Evolutionary conservation across 2,888 invertebrate genomes (phyloP).

Genomic region (Agrotis puta): DNA sequence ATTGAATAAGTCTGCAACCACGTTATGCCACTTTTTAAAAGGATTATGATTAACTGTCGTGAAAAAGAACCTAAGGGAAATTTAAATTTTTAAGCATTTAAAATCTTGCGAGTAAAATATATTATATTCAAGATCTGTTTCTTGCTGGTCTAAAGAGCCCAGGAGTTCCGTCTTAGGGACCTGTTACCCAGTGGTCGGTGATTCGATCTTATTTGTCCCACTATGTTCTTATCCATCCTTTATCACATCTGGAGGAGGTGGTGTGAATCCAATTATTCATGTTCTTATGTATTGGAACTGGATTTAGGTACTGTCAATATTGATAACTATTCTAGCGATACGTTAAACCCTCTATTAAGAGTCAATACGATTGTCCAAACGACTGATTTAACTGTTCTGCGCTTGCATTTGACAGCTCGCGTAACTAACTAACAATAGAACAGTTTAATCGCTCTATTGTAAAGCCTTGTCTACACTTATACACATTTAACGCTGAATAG

Average conservation of each 20-base stretch:
- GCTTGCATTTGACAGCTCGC: constrained; percentile 23
- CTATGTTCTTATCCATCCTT: too few relatives aligned
- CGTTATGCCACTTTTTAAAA: background rate
- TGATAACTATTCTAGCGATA: background rate
- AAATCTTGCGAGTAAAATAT: too few relatives aligned
- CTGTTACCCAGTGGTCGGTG: too few relatives aligned
- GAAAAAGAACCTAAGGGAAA: background rate
- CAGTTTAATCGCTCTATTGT: constrained; percentile 10
- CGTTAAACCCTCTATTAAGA: background rate
- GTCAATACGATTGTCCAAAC: constrained; percentile 9
- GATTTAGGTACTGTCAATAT: background rate
- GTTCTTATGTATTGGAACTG: background rate
- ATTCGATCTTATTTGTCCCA: too few relatives aligned
- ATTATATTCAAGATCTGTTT: too few relatives aligned
- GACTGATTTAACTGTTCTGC: background rate
- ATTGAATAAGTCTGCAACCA: constrained; percentile 9
- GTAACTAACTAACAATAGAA: constrained; percentile 5
- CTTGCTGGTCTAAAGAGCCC: too few relatives aligned
- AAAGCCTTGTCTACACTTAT: background rate
- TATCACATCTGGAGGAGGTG: too few relatives aligned
- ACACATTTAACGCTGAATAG: background rate
- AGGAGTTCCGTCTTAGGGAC: too few relatives aligned
- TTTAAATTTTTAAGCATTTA: background rate
- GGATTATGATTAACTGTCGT: background rate
- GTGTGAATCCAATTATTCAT: background rate